Base-by-base conservation (phyloP, 2,113 vertebrate species). In the Puntigrus tetrazona region DNA sequence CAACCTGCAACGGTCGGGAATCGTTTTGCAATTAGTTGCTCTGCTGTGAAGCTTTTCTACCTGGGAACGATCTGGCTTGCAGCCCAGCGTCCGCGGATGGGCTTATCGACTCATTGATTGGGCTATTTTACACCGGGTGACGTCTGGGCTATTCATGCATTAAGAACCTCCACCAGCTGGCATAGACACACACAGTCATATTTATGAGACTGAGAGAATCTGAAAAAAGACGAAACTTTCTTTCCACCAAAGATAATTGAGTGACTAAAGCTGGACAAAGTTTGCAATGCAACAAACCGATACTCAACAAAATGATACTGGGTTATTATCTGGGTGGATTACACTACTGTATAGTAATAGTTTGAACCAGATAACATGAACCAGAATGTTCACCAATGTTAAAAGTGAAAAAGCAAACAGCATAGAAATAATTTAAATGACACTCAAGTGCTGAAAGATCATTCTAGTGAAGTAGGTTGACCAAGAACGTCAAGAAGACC, bases 21-120 rank as follows among this genome's bases (percentile, higher is more conserved):
- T 83, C 65, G 80, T 79, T 83, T 85, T 74, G 78, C 86, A 70
- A 85, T 84, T 81, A 78, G 86, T 52, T 82, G 80, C 80, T 87
- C 67, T 34, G 55, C 8, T 10, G n/a, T 65, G 65, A 82, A 70
- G 80, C 65, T 65, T 85, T 81, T 82, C 45, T 82, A 61, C 55
- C 86, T 72, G 73, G 72, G 84, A 88, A 80, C 69, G 65, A 85
- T 79, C 80, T 61, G 77, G 84, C 63, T 61, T 3, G 47, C 61
- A 78, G 59, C 52, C 55, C 65, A 65, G 70, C 75, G 36, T 29
- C 27, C 20, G 61, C 57, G 52, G 75, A 38, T 74, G 41, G 43
- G 61, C 59, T 67, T 81, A 75, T 47, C 38, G 36, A 70, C 61
- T 61, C 59, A 79, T 75, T 76, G 78, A 85, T 61, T 69, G 45